These are phyloP conservation scores for Pandemis cinnamomeana DNA, from an alignment of 2,888 invertebrate genomes.

Conservation along the genomic window DNA sequence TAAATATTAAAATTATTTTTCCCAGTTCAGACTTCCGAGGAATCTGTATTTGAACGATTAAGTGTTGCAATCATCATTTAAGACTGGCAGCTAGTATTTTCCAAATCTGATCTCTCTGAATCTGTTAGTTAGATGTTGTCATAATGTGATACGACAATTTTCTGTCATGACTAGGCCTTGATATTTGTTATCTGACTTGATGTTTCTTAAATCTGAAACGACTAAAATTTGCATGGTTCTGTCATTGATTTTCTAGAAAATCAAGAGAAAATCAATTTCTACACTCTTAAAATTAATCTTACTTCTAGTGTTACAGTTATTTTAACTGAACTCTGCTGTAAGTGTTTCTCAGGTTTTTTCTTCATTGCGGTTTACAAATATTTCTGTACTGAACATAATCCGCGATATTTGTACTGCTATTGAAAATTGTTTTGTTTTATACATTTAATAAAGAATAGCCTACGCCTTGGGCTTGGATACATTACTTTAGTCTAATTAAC, in stretches of 20 bases:
- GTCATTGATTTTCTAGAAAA: not conserved
- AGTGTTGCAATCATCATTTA: not conserved
- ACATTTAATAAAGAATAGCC: not conserved
- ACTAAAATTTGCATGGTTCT: not conserved
- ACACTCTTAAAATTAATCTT: too few relatives aligned
- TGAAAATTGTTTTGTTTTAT: too few relatives aligned
- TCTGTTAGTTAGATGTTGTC: not conserved
- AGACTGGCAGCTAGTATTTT: not conserved
- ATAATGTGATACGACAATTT: slow-evolving; percentile 14
- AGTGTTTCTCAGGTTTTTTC: too few relatives aligned
- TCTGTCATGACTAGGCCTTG: slow-evolving; percentile 11
- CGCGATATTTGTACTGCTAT: too few relatives aligned
- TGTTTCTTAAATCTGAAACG: not conserved
- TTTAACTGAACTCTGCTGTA: too few relatives aligned
- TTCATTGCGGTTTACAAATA: too few relatives aligned
- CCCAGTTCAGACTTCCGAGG: not conserved
- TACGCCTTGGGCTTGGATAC: not conserved
- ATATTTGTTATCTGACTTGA: not conserved
- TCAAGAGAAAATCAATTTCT: too few relatives aligned
- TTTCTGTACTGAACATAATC: too few relatives aligned
- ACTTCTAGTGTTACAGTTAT: too few relatives aligned
- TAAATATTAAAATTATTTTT: not conserved
- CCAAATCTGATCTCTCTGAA: slow-evolving; percentile 4
- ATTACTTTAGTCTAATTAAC: not conserved
- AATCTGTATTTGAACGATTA: not conserved